A percentile compares a stretch with the other conserved stretches of the same genome.
phyloP scores from a whole-genome alignment of 2,113 vertebrate species.

The Dicaeum eximium region DNA sequence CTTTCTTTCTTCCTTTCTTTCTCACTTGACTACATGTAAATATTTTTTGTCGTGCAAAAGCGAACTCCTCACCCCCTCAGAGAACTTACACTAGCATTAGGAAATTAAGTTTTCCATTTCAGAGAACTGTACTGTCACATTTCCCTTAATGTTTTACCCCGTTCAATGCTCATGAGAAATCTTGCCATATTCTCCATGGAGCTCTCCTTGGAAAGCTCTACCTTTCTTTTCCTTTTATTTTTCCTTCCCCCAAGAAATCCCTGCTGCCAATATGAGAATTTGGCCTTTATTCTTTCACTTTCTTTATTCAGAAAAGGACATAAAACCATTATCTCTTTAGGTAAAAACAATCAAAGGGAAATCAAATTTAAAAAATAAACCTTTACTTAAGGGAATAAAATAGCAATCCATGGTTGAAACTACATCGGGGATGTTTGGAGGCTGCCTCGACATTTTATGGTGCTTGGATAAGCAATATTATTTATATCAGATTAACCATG shows the following conservation, averaged over 20 bases:
- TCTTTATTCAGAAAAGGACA: neutral
- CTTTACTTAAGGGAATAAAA: neutral
- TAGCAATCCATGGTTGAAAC: neutral
- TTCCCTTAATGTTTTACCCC: neutral
- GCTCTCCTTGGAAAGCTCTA: neutral
- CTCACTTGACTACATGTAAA: neutral
- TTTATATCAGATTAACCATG: neutral
- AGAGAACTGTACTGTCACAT: neutral
- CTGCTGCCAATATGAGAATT: neutral
- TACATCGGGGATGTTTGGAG: neutral
- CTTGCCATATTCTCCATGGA: neutral
- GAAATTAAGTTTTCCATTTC: neutral
- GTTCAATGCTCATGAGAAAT: neutral
- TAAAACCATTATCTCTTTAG: neutral
- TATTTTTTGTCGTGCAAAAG: neutral
- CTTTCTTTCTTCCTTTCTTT: neutral
- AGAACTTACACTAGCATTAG: neutral
- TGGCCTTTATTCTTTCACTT: neutral
- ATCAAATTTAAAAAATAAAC: neutral
- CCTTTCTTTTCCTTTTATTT: neutral
- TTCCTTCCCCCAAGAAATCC: neutral
- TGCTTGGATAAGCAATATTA: neutral
- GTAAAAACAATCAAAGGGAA: neutral
- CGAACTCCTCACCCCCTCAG: neutral
- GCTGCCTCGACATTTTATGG: neutral